phyloP scores from a whole-genome alignment of 2,113 vertebrate species.

The Triplophysa rosa region DNA sequence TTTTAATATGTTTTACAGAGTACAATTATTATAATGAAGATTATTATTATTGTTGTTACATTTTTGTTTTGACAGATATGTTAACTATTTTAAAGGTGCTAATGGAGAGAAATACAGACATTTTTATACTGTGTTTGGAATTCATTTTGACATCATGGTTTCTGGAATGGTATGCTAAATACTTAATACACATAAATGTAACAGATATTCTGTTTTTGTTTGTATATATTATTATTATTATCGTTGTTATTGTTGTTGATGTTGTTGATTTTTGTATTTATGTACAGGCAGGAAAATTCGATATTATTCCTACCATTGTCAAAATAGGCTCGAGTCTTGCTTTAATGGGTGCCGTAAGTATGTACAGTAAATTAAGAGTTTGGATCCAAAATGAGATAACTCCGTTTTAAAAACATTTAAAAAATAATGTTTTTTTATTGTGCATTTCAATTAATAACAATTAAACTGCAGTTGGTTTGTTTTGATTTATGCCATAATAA shows the following conservation, averaged over 20 bases:
- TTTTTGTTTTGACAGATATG: conserved; percentile 73
- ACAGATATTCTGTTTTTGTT: too few species aligned
- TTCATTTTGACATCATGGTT: conserved; percentile 87
- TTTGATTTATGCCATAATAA: too few species aligned
- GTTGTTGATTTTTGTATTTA: too few species aligned
- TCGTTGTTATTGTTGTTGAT: background rate
- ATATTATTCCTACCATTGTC: conserved; percentile 83
- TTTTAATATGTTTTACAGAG: background rate
- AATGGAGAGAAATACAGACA: conserved; percentile 75
- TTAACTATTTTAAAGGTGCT: conserved; percentile 79
- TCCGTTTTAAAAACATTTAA: too few species aligned
- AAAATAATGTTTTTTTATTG: too few species aligned
- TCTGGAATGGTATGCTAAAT: conserved; percentile 80
- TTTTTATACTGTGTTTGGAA: conserved; percentile 84
- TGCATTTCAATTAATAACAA: too few species aligned
- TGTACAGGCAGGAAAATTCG: conserved; percentile 86
- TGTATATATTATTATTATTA: background rate
- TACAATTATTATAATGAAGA: background rate
- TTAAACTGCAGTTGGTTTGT: too few species aligned
- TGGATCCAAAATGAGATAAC: too few species aligned
- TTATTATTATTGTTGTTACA: background rate
- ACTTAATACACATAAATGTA: too few species aligned
- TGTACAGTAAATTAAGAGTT: too few species aligned
- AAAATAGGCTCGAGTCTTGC: conserved; percentile 85
- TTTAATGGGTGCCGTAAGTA: conserved; percentile 87